Conservation (phyloP, 2,113 vertebrate genomes). For the Callipepla squamata region DNA sequence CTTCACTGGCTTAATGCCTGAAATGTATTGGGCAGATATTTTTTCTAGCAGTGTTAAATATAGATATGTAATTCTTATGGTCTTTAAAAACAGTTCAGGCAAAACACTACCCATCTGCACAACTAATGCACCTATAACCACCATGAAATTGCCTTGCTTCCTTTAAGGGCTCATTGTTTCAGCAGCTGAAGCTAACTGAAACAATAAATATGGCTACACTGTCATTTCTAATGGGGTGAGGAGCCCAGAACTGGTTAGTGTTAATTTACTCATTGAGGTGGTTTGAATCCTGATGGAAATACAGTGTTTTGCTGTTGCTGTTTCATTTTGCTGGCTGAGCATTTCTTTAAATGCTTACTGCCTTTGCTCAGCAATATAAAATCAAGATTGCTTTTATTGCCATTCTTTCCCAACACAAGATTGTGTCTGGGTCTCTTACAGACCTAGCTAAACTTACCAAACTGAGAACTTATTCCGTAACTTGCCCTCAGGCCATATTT, state of each 20-base stretch:
- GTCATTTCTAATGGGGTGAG: not conserved
- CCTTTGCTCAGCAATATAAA: conserved; percentile 41
- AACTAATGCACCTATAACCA: not conserved
- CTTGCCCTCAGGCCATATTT: conserved; percentile 9
- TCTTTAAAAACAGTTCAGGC: conserved; percentile 50
- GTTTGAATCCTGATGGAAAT: conserved; percentile 40
- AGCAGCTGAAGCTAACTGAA: conserved; percentile 1
- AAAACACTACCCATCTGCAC: conserved; percentile 11
- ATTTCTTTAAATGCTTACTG: conserved; percentile 41
- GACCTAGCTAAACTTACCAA: not conserved
- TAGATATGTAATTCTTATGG: conserved; percentile 32
- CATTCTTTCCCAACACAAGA: conserved; percentile 16
- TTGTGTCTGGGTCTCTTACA: conserved; percentile 11
- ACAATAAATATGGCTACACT: not conserved
- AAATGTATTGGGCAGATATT: conserved; percentile 2
- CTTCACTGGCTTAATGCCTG: not conserved
- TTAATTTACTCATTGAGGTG: conserved; percentile 23
- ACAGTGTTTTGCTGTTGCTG: not conserved
- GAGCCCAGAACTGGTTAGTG: not conserved
- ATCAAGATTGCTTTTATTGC: conserved; percentile 49
- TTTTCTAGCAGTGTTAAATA: conserved; percentile 38
- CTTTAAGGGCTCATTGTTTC: not conserved
- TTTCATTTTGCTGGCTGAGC: conserved; percentile 52
- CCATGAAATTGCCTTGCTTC: not conserved
- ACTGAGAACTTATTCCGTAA: conserved; percentile 24